Conservation (phyloP, 2,797 vertebrate species). For the Centroberyx gerrardi region DNA sequence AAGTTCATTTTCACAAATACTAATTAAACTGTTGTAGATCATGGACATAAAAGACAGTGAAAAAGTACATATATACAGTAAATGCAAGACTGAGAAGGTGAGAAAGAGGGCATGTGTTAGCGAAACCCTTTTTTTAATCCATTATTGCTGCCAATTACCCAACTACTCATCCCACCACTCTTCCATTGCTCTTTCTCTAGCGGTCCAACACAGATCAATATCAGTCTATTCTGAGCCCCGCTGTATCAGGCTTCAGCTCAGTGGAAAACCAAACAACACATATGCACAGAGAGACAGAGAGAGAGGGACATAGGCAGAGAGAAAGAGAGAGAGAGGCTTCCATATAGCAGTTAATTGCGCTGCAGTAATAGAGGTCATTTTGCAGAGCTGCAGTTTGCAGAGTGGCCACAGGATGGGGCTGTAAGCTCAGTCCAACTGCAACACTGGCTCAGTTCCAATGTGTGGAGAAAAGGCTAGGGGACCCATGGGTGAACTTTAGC, state of each 20-base stretch:
- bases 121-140: constrained; percentile 8
- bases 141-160: neutral
- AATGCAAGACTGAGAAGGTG: neutral
- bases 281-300: constrained; percentile 11
- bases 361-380: constrained; percentile 58
- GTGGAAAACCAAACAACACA: constrained; percentile 62
- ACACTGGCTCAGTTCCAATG: neutral
- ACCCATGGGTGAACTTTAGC: too few relatives aligned
- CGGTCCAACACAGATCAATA: constrained; percentile 62
- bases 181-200: constrained; percentile 31
- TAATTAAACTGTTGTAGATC: too few relatives aligned
- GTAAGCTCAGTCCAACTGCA: constrained; percentile 11
- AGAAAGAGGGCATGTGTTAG: neutral
- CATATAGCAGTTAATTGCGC: constrained; percentile 31
- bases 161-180: neutral
- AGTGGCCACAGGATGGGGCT: constrained; percentile 53
- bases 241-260: constrained; percentile 54
- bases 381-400: constrained; percentile 29
- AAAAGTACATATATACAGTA: neutral
- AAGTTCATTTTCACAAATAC: too few relatives aligned
- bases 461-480: too few relatives aligned
- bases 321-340: constrained; percentile 5
- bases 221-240: constrained; percentile 62
- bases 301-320: constrained; percentile 14
- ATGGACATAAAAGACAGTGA: neutral